Percentiles rank a stretch among this genome's conserved stretches.
These are phyloP conservation scores for Phthorimaea operculella DNA, from an alignment of 1,140 invertebrate species.

Conservation along the genomic window DNA sequence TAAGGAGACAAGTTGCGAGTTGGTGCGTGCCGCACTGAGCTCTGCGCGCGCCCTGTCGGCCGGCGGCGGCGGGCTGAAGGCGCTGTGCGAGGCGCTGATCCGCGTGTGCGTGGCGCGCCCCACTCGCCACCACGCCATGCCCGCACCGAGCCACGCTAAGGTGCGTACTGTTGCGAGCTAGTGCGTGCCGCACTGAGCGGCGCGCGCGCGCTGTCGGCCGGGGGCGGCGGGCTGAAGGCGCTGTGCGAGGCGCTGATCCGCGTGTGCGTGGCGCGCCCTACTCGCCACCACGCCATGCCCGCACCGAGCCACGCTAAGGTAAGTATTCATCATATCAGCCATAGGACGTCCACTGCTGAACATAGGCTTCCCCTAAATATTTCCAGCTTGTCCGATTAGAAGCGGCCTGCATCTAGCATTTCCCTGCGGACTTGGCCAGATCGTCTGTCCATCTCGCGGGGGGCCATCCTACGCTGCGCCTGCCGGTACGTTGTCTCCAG, in stretches of 20 bases:
- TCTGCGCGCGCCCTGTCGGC: not conserved
- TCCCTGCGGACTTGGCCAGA: too few relatives aligned
- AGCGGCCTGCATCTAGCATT: too few relatives aligned
- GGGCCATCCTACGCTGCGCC: too few relatives aligned
- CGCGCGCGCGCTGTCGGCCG: conserved; percentile 6
- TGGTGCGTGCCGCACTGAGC: conserved; percentile 28
- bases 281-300: conserved; percentile 47
- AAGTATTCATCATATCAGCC: too few relatives aligned
- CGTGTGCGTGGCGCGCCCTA: conserved; percentile 45
- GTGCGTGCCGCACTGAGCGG: not conserved
- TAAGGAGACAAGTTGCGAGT: conserved; percentile 31
- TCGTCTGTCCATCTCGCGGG: too few relatives aligned
- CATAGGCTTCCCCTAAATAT: too few relatives aligned
- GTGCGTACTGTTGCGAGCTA: not conserved
- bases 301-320: not conserved
- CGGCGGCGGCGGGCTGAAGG: conserved; percentile 23
- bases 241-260: conserved; percentile 65
- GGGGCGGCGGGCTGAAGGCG: conserved; percentile 33
- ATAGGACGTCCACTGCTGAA: too few relatives aligned
- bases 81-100: conserved; percentile 64
- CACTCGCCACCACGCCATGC: conserved; percentile 47
- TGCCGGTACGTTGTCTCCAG: too few relatives aligned
- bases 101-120: conserved; percentile 47
- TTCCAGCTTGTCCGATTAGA: too few relatives aligned
- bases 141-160: conserved; percentile 9